Conservation (phyloP, 2,888 invertebrate species). For the Chrysomela aeneicollis region DNA sequence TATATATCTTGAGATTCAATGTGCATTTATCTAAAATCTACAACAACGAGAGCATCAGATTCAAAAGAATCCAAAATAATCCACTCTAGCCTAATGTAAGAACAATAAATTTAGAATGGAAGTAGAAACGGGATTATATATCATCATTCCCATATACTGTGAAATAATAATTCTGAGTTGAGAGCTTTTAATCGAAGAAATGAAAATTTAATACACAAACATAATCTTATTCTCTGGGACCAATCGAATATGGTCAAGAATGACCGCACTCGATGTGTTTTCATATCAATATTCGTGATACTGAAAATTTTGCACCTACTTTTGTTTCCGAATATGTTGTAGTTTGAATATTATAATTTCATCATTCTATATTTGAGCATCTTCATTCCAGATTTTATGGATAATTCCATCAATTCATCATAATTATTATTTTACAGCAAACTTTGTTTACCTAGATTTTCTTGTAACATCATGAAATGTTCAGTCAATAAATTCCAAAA, state of each 20-base stretch:
- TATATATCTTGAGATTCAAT: neutral
- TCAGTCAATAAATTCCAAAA: neutral
- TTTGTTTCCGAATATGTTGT: no score
- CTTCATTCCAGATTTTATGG: no score
- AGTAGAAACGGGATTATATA: neutral
- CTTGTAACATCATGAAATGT: neutral
- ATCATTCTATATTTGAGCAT: no score
- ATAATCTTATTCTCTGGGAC: no score
- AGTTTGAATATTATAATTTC: no score
- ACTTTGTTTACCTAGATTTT: neutral
- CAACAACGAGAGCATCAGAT: neutral
- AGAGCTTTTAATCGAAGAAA: no score
- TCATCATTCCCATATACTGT: neutral
- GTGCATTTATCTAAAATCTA: neutral
- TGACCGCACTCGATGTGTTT: no score
- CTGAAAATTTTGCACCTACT: no score
- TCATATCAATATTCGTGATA: no score
- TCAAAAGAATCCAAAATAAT: neutral
- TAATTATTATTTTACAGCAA: neutral
- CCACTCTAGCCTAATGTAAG: neutral
- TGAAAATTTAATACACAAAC: no score
- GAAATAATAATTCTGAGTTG: neutral
- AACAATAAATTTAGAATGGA: neutral
- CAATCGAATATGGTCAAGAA: no score
- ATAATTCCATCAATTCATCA: neutral